Evolutionary conservation across 30 jellyfish, hydroid and myxozoan species (phyloP).

Genomic region (Aurelia aurita complex sp. Pacific): DNA sequence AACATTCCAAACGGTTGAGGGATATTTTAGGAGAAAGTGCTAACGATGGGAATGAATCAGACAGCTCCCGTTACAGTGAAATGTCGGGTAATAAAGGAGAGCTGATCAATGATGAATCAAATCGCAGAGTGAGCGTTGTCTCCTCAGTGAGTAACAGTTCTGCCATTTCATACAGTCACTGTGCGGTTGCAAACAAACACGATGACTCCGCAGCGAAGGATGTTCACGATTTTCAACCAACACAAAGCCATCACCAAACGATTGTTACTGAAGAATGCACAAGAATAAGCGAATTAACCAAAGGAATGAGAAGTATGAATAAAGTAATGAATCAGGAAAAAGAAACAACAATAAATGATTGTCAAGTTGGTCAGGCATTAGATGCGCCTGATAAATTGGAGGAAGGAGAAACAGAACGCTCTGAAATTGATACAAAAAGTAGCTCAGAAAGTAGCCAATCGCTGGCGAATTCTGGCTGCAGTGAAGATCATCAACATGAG

Average conservation of each 20-base stretch:
- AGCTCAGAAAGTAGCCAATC: background rate
- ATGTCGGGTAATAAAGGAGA: slow-evolving; percentile 11
- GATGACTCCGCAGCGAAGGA: slow-evolving; percentile 17
- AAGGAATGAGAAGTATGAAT: slow-evolving; percentile 62
- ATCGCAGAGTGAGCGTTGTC: background rate
- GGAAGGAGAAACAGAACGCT: background rate
- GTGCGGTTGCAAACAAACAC: slow-evolving; percentile 17
- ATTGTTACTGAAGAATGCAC: slow-evolving; percentile 57
- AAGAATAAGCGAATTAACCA: slow-evolving; percentile 48
- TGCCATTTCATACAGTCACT: background rate
- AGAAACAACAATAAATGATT: background rate
- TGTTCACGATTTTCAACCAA: slow-evolving; percentile 1
- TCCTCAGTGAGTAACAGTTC: slow-evolving; percentile 6
- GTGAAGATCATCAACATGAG: background rate
- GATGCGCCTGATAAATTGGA: slow-evolving; percentile 41
- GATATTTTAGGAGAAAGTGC: slow-evolving; percentile 50
- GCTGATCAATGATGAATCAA: background rate
- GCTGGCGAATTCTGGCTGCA: background rate
- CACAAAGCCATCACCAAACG: slow-evolving; percentile 25
- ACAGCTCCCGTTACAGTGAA: slow-evolving; percentile 20
- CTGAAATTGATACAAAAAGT: background rate
- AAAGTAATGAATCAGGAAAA: slow-evolving; percentile 12
- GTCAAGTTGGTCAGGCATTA: slow-evolving; percentile 24
- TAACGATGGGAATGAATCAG: slow-evolving; percentile 48
- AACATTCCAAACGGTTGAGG: slow-evolving; percentile 33